Evolutionary conservation across 2,113 vertebrate genomes (phyloP).

Genomic region (Thunnus maccoyii): DNA sequence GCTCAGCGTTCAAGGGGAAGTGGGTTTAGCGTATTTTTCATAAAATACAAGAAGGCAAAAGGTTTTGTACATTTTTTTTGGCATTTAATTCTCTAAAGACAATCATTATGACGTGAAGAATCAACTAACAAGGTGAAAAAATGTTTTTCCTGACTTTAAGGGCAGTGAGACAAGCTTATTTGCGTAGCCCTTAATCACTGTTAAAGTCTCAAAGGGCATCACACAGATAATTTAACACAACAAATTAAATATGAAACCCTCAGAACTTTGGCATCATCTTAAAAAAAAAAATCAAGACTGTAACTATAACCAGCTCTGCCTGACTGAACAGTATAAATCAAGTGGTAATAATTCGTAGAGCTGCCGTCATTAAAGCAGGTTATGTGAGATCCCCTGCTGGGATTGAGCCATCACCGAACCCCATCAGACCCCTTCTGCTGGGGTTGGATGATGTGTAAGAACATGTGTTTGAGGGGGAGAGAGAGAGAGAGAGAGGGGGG

Average conservation of each 20-base stretch:
- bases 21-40: background rate
- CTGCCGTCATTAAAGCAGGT: conserved; percentile 20
- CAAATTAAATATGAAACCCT: conserved; percentile 20
- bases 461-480: background rate
- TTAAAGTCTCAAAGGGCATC: conserved; percentile 11
- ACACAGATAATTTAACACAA: conserved; percentile 22
- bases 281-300: background rate
- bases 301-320: background rate
- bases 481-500: too few species aligned
- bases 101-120: background rate
- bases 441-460: background rate
- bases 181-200: conserved; percentile 17
- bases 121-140: conserved; percentile 11
- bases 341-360: conserved; percentile 27
- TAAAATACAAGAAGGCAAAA: conserved; percentile 10
- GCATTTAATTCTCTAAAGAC: conserved; percentile 6
- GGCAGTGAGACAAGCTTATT: conserved; percentile 7
- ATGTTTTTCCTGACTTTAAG: background rate
- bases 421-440: background rate
- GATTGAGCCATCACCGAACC: conserved; percentile 18
- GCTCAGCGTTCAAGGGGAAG: too few species aligned
- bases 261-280: background rate
- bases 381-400: conserved; percentile 31
- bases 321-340: conserved; percentile 18
- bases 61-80: background rate